Percentiles rank a stretch among this genome's conserved stretches.
phyloP scores from a whole-genome alignment of 2,888 invertebrate species.

The Cheilosia urbana region DNA sequence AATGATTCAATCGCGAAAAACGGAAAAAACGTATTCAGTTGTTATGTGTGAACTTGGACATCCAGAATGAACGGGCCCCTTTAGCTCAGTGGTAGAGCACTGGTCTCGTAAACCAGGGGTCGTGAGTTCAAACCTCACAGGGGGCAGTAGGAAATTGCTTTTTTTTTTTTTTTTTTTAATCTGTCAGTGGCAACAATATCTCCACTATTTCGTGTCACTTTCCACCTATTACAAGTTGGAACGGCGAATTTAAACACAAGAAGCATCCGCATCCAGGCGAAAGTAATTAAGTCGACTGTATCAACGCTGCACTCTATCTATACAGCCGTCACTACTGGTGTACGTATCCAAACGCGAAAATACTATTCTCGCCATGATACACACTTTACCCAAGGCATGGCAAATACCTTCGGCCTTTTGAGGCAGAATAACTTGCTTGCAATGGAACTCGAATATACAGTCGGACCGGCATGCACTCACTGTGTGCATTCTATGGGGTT shows the following conservation, averaged over 20 bases:
- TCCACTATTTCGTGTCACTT: constrained; percentile 17
- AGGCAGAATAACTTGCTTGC: constrained; percentile 70
- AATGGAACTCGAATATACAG: constrained; percentile 46
- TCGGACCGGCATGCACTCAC: constrained; percentile 67
- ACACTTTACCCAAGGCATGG: constrained; percentile 43
- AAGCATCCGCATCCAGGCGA: constrained; percentile 58
- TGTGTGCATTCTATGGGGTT: constrained; percentile 67
- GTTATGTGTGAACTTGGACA: constrained; percentile 67
- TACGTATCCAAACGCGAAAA: background rate
- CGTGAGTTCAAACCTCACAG: constrained; percentile 79
- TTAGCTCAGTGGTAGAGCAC: constrained; percentile 79
- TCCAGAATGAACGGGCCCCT: constrained; percentile 67
- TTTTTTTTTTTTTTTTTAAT: constrained; percentile 65
- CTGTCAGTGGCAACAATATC: background rate
- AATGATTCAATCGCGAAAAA: background rate
- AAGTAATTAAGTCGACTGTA: constrained; percentile 46
- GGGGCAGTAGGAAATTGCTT: constrained; percentile 69
- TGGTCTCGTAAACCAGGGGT: constrained; percentile 79
- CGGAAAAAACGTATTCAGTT: background rate
- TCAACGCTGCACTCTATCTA: constrained; percentile 46
- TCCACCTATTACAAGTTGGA: background rate
- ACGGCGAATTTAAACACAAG: constrained; percentile 2
- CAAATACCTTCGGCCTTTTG: constrained; percentile 68
- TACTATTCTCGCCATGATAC: too few species aligned
- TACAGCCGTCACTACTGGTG: constrained; percentile 39